phyloP scores from a whole-genome alignment of 2,113 vertebrate genomes.

The Cyanocitta stelleri region DNA sequence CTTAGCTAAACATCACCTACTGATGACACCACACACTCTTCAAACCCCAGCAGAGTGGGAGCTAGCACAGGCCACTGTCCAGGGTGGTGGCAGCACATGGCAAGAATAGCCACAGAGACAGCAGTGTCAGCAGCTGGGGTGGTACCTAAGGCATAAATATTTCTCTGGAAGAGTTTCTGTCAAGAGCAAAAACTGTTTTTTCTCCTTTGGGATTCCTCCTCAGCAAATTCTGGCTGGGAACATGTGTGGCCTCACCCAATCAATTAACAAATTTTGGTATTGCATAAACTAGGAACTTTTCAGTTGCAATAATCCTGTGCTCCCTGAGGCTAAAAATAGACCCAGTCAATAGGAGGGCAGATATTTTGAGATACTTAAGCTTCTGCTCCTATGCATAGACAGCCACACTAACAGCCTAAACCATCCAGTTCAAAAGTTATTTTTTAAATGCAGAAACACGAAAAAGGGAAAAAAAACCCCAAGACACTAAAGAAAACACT shows the following conservation, averaged over 20 bases:
- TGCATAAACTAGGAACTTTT: neutral
- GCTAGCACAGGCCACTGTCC: neutral
- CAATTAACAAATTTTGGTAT: neutral
- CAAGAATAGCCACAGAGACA: neutral
- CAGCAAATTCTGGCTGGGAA: neutral
- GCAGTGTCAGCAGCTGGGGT: neutral
- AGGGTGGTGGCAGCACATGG: neutral
- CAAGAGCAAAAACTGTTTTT: neutral
- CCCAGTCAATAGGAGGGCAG: neutral
- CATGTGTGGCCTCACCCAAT: neutral
- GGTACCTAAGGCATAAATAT: neutral
- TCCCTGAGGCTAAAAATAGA: neutral
- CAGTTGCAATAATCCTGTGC: neutral
- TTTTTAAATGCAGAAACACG: neutral
- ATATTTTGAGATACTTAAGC: conserved; percentile 2
- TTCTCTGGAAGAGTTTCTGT: neutral
- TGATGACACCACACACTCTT: neutral
- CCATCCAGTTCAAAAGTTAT: neutral
- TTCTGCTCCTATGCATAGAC: neutral
- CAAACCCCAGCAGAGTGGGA: neutral
- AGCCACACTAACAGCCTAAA: neutral
- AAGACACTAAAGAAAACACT: neutral
- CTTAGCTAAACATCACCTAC: neutral
- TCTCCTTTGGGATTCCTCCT: neutral
- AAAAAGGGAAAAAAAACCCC: neutral